Evolutionary conservation across 2,888 invertebrate genomes (phyloP), one percentile per base, ranked within the genome.

Genomic region (Euzetes globulus): DNA sequence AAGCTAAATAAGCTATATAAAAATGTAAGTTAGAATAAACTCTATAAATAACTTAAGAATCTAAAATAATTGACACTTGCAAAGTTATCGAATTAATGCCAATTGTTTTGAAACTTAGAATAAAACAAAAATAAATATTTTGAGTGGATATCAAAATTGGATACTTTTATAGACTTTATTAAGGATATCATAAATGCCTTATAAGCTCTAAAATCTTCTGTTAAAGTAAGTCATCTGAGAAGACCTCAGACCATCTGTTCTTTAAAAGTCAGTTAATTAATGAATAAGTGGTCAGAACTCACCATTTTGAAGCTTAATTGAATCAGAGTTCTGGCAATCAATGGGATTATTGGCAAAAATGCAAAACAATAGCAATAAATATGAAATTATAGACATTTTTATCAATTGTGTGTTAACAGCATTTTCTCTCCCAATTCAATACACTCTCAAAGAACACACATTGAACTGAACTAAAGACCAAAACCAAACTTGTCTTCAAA

Each of bases 401-500:
- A 5, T 37, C 17, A 33, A 63, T 63, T 29, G 29, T 63, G 63
- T 29, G 27, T 55, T 55, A 11, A 55, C 1, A 19, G 19, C 55
- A 55, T 55, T 55, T 25, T 55, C 55, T 55, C 55, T 55, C 25
- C 55, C 22, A 22, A 55, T 55, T 55, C 25, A 55, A 55, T 55
- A 55, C 25, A 55, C 55, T 55, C 55, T 55, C 11, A 55, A 11
- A 55, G 55, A 25, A 55, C 55, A 55, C 55, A 55, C 55, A 55
- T 25, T 50, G 50, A 50, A 55, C 25, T 55, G 55, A 55, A 55
- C 55, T 55, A 25, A 55, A 55, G 19, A 55, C 22, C 25, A 55
- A 55, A 55, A 55, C 55, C 55, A 55, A 55, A 55, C 55, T 55
- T 55, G 55, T 55, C 55, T 55, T 55, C 19, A 55, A 55, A 55